phyloP scores from a whole-genome alignment of 2,888 invertebrate species.

The Andrena hattorfiana region DNA sequence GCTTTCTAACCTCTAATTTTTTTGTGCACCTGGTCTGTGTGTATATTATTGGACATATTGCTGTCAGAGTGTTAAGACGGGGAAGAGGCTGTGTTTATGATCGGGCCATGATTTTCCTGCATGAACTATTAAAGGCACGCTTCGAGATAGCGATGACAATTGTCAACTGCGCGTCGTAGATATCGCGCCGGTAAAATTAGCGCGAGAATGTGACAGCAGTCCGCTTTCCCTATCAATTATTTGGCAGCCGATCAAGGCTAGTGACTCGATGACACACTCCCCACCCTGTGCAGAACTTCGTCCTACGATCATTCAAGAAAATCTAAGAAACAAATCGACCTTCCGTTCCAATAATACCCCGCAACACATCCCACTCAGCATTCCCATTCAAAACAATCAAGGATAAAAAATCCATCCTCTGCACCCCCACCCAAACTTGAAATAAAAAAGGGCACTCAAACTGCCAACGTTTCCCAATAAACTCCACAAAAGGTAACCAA shows the following conservation, averaged over 20 bases:
- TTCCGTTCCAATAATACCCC: not conserved
- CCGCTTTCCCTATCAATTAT: slow-evolving; percentile 81
- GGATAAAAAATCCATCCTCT: too few species aligned
- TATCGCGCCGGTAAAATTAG: slow-evolving; percentile 75
- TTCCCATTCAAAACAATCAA: too few species aligned
- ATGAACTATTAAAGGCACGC: slow-evolving; percentile 6
- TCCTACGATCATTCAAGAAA: slow-evolving; percentile 63
- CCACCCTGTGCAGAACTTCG: slow-evolving; percentile 52
- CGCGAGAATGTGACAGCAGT: slow-evolving; percentile 75
- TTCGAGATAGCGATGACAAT: slow-evolving; percentile 37
- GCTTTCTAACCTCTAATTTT: not conserved
- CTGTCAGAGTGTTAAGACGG: not conserved
- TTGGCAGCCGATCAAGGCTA: slow-evolving; percentile 83
- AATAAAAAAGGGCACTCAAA: not conserved
- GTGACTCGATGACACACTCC: slow-evolving; percentile 78
- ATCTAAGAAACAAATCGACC: slow-evolving; percentile 14
- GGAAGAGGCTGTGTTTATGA: not conserved
- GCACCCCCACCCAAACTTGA: too few species aligned
- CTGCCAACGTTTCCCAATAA: not conserved
- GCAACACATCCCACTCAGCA: too few species aligned
- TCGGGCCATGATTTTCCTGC: not conserved
- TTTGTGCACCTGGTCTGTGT: not conserved
- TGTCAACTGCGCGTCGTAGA: slow-evolving; percentile 69
- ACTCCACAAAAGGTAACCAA: not conserved
- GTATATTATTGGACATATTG: not conserved